Base-by-base conservation (phyloP, 2,888 invertebrate species). In the Spilosoma lubricipeda region DNA sequence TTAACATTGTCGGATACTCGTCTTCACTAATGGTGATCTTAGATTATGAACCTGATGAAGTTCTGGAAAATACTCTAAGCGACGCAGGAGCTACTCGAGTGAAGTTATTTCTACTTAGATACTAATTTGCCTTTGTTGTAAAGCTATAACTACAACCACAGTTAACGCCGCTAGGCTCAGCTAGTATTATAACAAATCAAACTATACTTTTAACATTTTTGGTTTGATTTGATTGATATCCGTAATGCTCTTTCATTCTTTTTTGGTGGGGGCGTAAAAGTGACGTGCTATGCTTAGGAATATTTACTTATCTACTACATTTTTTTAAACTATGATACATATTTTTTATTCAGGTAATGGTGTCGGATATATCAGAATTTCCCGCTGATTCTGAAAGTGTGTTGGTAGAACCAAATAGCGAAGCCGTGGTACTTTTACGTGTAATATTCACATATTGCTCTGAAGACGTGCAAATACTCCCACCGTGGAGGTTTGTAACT, bases 381-480 rank as follows among this genome's bases (percentile, higher is more conserved):
- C 95, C 94, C 0, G 82, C 90, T 0, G 89, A 90, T 30, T 90
- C 90, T 48, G 91, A 92, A 78, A 85, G 90, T 3, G 82, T 71
- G 30, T 64, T 93, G n/a, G 83, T 93, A 3, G 85, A 87, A 33
- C 81, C 92, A 0, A 71, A 87, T 63, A 80, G 88, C 0, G 94
- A 94, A 78, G 85, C 92, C 0, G 91, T 88, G 78, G 88, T 90
- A 72, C 33, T 81, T 0, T 82, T 95, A 13, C 85, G 82, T 15
- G 91, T 90, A 2, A 90, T 90, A 0, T 89, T 91, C 78, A 94
- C 93, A 0, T 93, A 92, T 80, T 93, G 93, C 83, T 94, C 95
- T 0, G 88, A 90, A 0, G 94, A 93, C 8, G 94, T 94, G 2
- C 77, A 82, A n/a, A 73, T 83, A 3, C 81, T 95, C 33, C 84